phyloP scores from a whole-genome alignment of 2,888 invertebrate species.

The Leptopterna dolabrata region DNA sequence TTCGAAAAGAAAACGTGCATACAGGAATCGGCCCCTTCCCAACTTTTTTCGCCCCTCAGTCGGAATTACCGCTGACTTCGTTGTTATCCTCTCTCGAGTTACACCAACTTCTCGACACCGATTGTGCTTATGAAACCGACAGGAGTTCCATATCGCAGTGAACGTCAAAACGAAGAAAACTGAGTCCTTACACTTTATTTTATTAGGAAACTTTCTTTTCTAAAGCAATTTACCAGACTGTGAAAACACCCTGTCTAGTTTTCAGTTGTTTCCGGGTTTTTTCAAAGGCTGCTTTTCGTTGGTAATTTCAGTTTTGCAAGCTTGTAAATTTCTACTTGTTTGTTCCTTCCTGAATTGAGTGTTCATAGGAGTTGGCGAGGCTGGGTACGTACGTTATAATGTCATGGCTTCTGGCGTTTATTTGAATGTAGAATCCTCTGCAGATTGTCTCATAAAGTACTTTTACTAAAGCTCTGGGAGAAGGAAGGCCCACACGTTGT shows the following conservation, averaged over 20 bases:
- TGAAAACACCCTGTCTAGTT: neutral
- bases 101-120: constrained; percentile 1
- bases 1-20: neutral
- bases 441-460: neutral
- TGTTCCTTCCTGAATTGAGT: neutral
- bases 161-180: neutral
- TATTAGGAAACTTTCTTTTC: constrained; percentile 21
- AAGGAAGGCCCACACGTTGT: too few species aligned
- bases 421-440: neutral
- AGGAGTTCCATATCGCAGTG: neutral
- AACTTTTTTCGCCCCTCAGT: neutral
- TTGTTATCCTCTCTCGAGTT: neutral
- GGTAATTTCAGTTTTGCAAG: neutral
- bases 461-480: too few species aligned
- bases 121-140: constrained; percentile 27
- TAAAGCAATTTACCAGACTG: constrained; percentile 14
- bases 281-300: neutral
- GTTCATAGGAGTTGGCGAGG: neutral
- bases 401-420: neutral
- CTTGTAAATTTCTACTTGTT: neutral
- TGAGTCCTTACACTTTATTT: constrained; percentile 7
- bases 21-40: neutral
- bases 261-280: neutral
- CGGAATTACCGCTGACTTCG: neutral
- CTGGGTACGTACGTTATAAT: neutral